These are phyloP conservation scores for Manduca sexta DNA, from an alignment of 1,140 invertebrate genomes.

Conservation along the genomic window DNA sequence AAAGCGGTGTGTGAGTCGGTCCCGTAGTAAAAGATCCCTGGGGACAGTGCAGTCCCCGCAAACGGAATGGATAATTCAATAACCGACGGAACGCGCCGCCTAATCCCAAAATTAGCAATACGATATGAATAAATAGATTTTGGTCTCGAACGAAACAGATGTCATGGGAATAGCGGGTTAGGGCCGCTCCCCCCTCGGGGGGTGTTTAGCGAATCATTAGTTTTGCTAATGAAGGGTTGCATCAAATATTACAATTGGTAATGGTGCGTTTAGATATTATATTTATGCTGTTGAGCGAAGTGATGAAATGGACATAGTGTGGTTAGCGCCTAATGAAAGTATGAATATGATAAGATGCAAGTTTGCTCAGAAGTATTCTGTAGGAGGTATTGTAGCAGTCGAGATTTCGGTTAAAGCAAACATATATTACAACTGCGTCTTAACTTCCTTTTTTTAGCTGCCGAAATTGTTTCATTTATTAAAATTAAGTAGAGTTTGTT, in stretches of 20 bases:
- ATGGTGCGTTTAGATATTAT: background rate
- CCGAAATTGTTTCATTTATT: too few species aligned
- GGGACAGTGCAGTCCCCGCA: constrained; percentile 46
- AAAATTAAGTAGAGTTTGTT: too few species aligned
- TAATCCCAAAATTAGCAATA: constrained; percentile 70
- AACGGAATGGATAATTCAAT: constrained; percentile 71
- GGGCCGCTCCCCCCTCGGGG: constrained; percentile 21
- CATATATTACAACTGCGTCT: too few species aligned
- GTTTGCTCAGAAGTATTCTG: too few species aligned
- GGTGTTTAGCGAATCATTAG: constrained; percentile 58
- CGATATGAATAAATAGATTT: constrained; percentile 73
- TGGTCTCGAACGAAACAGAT: constrained; percentile 57
- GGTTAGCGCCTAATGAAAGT: too few species aligned
- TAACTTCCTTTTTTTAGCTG: too few species aligned
- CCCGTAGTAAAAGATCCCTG: constrained; percentile 25
- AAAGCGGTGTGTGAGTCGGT: background rate
- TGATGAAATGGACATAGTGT: too few species aligned
- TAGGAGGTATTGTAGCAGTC: too few species aligned
- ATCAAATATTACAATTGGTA: constrained; percentile 22
- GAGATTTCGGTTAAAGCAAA: too few species aligned
- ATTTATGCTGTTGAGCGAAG: too few species aligned
- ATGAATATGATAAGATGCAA: too few species aligned
- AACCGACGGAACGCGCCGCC: constrained; percentile 55
- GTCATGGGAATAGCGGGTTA: constrained; percentile 56
- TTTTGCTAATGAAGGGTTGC: constrained; percentile 55